Conservation (phyloP, 2,113 vertebrate genomes). For the Apistogramma diplotaenia region DNA sequence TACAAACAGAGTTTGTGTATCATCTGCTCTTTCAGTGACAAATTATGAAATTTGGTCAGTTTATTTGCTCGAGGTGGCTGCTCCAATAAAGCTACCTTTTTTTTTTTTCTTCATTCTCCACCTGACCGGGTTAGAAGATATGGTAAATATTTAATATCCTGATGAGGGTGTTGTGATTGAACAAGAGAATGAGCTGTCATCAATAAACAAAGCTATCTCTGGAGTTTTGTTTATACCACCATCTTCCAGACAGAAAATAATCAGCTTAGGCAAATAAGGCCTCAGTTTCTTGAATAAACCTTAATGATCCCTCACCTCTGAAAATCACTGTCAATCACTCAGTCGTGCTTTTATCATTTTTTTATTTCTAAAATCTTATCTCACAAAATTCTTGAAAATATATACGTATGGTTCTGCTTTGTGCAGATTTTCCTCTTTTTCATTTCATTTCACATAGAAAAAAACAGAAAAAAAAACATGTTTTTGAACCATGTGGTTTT, state of each 20-base stretch:
- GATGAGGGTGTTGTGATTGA: neutral
- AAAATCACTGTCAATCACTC: conserved; percentile 35
- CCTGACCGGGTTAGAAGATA: neutral
- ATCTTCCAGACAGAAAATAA: conserved; percentile 21
- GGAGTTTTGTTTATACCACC: neutral
- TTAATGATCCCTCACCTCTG: conserved; percentile 31
- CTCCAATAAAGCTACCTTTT: neutral
- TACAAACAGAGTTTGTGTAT: neutral
- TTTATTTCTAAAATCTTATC: neutral
- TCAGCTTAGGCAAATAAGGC: conserved; percentile 30
- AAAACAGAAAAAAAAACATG: neutral
- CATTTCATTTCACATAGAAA: neutral
- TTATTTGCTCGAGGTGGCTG: neutral
- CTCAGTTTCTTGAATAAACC: conserved; percentile 25
- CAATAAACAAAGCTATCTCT: neutral
- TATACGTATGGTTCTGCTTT: neutral
- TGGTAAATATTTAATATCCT: neutral
- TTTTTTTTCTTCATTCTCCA: neutral
- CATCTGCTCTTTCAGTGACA: neutral
- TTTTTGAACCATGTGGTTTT: neutral
- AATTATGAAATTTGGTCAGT: neutral
- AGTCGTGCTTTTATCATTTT: conserved; percentile 14
- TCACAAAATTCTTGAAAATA: neutral
- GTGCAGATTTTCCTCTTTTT: rapidly evolving
- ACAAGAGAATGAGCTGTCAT: neutral